Percentiles rank a stretch among this genome's conserved stretches.
Evolutionary conservation across 2,113 vertebrate genomes (phyloP).

Genomic region (Alligator sinensis): DNA sequence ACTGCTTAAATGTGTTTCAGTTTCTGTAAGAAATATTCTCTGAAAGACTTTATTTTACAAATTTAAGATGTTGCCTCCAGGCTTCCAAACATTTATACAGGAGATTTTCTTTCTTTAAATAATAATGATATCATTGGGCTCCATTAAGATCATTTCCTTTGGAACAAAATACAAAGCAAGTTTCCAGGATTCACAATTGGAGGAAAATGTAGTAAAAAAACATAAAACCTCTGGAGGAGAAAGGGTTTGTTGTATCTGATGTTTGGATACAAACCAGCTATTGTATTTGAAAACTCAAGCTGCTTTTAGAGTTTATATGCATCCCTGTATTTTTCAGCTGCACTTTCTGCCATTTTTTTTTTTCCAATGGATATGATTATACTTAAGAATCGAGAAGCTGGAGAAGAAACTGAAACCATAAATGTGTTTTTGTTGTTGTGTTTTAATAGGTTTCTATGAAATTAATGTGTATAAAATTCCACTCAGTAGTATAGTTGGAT

Average conservation of each 20-base stretch:
- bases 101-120: constrained; percentile 50
- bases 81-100: constrained; percentile 5
- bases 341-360: background rate
- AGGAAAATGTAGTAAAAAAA: constrained; percentile 80
- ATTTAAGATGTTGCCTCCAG: constrained; percentile 29
- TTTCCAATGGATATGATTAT: background rate
- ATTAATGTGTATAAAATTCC: background rate
- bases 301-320: background rate
- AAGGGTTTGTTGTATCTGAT: constrained; percentile 60
- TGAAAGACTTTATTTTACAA: background rate
- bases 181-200: constrained; percentile 79
- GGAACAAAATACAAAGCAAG: constrained; percentile 58
- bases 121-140: constrained; percentile 16
- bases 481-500: background rate
- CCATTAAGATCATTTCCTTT: constrained; percentile 74
- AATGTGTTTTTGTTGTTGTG: too few relatives aligned
- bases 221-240: constrained; percentile 51
- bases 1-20: background rate
- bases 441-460: background rate
- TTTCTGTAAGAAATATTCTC: background rate
- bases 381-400: background rate
- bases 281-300: constrained; percentile 65
- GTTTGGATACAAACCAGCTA: constrained; percentile 69
- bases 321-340: background rate
- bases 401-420: background rate